Evolutionary conservation across 1,140 invertebrate genomes (phyloP), one percentile per base, ranked within the genome.

Genomic region (Intoshia linei): DNA sequence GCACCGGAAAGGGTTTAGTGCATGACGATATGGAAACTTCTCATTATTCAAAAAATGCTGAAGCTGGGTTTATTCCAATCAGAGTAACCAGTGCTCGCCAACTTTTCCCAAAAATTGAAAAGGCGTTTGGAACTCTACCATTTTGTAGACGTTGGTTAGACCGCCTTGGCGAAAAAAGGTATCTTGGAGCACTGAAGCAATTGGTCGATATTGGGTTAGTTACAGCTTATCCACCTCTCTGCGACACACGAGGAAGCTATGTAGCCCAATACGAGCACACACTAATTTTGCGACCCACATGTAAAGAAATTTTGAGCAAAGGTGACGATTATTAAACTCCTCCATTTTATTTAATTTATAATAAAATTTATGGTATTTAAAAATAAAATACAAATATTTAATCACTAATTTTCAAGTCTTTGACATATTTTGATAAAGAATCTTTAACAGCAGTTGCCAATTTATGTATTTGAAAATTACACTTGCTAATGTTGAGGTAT

Each of bases 241-340:
- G 83, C 52, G 90, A 99, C 54, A 67, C 77, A 21, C 90, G 84
- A 55, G 87, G 87, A 39, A 84, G 73, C 53, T 98, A 93, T 57
- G 98, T 87, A 0, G 90, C 90, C 32, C 90, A 98, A 58, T 98
- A 77, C 55, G 90, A 99, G 55, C 90, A 98, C 57, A 98, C 90
- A 1, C 77, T 99, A 47, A 68, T 98, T 31, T 63, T 98, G 31
- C 65, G 87, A 48, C 87, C 90, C 11, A 92, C 84, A 0, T 95
- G 83, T 63, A 98, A 98, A 60, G 90, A 98, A 63, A 69, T 95
- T 4, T 70, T 95, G 18, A 87, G 77, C 11, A 68, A 83, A 39
- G 87, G 87, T 34, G 72, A 76, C 38, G 87, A 98, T 57, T 95
- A 92, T 56, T 95, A 61, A 47, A 38, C n/a, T n/a, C n/a, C n/a